Evolutionary conservation across 2,888 invertebrate genomes (phyloP).

Genomic region (Tachina fera): DNA sequence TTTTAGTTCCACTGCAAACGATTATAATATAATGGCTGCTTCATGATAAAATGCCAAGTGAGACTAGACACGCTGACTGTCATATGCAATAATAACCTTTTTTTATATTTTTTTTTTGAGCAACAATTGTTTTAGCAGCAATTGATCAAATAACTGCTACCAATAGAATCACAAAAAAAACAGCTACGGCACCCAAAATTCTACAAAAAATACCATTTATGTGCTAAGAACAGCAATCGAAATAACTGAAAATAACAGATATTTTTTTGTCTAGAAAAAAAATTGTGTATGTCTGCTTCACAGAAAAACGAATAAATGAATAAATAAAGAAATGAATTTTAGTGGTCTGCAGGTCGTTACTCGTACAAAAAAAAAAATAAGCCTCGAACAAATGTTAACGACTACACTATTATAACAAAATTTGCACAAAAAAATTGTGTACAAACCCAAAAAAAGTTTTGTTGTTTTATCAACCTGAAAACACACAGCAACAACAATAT

Average conservation of each 20-base stretch:
- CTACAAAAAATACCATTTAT: not conserved
- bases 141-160: not conserved
- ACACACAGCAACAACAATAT: not conserved
- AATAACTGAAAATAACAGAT: slow-evolving; percentile 17
- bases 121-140: not conserved
- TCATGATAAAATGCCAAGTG: not conserved
- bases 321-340: slow-evolving; percentile 7
- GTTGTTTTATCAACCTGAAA: slow-evolving; percentile 15
- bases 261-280: slow-evolving; percentile 4
- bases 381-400: slow-evolving; percentile 36
- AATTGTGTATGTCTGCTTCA: not conserved
- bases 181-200: not conserved
- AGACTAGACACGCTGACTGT: not conserved
- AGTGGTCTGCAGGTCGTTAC: not conserved
- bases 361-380: not conserved
- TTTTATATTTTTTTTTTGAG: too few relatives aligned
- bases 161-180: slow-evolving; percentile 18
- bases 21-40: too few relatives aligned
- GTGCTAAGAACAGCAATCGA: slow-evolving; percentile 8
- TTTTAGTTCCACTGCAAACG: too few relatives aligned
- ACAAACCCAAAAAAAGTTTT: not conserved
- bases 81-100: not conserved
- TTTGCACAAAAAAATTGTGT: too few relatives aligned
- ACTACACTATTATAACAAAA: slow-evolving; percentile 23
- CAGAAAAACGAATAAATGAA: slow-evolving; percentile 12